Evolutionary conservation across 1,140 invertebrate species (phyloP).

Genomic region (Laodelphax striatellus): DNA sequence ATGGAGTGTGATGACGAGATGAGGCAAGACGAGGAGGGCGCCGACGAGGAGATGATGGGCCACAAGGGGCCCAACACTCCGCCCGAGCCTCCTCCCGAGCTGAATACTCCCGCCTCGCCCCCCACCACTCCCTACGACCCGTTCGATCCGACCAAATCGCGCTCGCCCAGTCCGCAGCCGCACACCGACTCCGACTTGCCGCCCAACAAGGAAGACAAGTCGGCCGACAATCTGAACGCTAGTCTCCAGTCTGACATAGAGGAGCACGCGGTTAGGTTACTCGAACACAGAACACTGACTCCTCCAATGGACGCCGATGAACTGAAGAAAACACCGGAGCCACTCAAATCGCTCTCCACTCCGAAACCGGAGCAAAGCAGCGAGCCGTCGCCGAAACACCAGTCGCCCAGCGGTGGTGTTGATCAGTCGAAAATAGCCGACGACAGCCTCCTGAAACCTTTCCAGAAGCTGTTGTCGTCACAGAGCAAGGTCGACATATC

Average conservation of each 20-base stretch:
- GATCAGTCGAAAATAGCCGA: constrained; percentile 4
- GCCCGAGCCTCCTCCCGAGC: constrained; percentile 40
- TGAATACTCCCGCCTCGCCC: constrained; percentile 34
- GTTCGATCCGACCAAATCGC: constrained; percentile 74
- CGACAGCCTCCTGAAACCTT: constrained; percentile 4
- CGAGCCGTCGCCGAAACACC: constrained; percentile 23
- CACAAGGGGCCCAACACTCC: constrained; percentile 49
- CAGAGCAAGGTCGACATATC: constrained; percentile 10
- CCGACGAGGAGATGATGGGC: constrained; percentile 34
- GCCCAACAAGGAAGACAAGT: constrained; percentile 8
- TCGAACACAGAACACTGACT: constrained; percentile 9
- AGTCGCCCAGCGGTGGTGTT: constrained; percentile 27
- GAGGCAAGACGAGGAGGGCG: constrained; percentile 27
- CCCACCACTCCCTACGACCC: constrained; percentile 68
- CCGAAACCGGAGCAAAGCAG: constrained; percentile 5
- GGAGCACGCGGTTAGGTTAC: not conserved
- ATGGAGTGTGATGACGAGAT: constrained; percentile 36
- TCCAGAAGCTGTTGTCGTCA: constrained; percentile 6
- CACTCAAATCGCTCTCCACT: constrained; percentile 7
- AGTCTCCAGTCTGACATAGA: constrained; percentile 1
- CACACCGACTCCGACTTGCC: not conserved
- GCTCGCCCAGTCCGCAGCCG: constrained; percentile 39
- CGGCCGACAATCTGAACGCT: not conserved
- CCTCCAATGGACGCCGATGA: constrained; percentile 15
- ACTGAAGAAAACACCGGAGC: constrained; percentile 15